These are phyloP conservation scores for Pygoscelis adeliae DNA, from an alignment of 2,113 vertebrate species.

Conservation along the genomic window DNA sequence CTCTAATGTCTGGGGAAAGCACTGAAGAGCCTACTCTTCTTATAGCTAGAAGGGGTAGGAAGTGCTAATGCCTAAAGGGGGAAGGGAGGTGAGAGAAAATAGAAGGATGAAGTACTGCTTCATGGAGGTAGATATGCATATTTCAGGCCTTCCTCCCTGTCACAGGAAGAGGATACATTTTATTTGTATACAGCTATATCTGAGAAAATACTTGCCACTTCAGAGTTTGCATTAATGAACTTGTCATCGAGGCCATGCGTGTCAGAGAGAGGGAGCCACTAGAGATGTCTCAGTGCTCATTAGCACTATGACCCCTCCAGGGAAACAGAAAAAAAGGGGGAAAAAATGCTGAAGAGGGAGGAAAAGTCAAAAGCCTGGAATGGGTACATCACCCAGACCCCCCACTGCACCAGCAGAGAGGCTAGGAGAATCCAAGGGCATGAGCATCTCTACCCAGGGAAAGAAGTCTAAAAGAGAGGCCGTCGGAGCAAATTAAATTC, in stretches of 20 bases:
- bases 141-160: not conserved
- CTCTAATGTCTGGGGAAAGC: not conserved
- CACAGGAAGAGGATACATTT: not conserved
- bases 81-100: not conserved
- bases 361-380: not conserved
- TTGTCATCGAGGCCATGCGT: not conserved
- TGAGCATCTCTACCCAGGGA: not conserved
- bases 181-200: not conserved
- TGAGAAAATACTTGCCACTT: not conserved
- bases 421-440: conserved; percentile 49
- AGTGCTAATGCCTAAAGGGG: not conserved
- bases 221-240: conserved; percentile 7
- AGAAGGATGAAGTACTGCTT: not conserved
- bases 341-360: not conserved
- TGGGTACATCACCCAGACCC: not conserved
- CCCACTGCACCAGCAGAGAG: not conserved
- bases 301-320: conserved; percentile 12
- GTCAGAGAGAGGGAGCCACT: not conserved
- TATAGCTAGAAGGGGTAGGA: not conserved
- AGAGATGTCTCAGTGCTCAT: not conserved
- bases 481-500: conserved; percentile 2
- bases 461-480: not conserved
- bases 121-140: not conserved
- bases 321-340: not conserved
- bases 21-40: not conserved